phyloP scores from a whole-genome alignment of 2,888 invertebrate genomes.

The Sipha maydis region DNA sequence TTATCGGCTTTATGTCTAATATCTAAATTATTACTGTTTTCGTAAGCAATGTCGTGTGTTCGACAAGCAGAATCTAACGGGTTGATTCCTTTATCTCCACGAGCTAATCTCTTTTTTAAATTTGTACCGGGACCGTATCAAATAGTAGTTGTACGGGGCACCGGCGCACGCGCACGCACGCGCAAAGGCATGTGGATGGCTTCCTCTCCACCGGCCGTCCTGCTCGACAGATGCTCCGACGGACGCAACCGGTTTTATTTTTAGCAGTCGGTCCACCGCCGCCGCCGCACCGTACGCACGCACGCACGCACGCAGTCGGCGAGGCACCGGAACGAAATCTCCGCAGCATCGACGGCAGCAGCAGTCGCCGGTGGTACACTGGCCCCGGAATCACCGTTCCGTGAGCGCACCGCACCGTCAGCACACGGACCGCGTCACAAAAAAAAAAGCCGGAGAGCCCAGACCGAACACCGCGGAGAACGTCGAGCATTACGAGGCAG shows the following conservation, averaged over 20 bases:
- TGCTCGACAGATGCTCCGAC: background rate
- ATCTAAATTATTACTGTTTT: too few relatives aligned
- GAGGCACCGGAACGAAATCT: background rate
- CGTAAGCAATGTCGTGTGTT: too few relatives aligned
- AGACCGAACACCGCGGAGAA: background rate
- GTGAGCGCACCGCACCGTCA: background rate
- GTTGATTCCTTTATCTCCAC: too few relatives aligned
- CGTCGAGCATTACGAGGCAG: background rate
- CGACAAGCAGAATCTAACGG: too few relatives aligned
- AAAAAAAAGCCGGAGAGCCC: too few relatives aligned
- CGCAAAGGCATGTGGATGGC: background rate
- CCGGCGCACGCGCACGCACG: background rate
- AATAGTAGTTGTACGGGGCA: too few relatives aligned
- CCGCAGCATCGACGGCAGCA: background rate
- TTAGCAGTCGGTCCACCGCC: slow-evolving; percentile 44
- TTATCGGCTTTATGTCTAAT: too few relatives aligned
- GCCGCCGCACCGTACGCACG: background rate
- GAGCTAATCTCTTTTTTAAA: too few relatives aligned
- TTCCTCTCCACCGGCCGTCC: background rate
- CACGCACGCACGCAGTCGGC: background rate
- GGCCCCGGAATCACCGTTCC: background rate
- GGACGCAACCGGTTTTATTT: slow-evolving; percentile 50
- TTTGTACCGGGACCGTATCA: too few relatives aligned
- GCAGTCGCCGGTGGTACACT: background rate
- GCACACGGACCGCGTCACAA: too few relatives aligned